A percentile compares a stretch with the other conserved stretches of the same genome.
phyloP scores from a whole-genome alignment of 2,888 invertebrate species.

The Lepas anatifera region DNA sequence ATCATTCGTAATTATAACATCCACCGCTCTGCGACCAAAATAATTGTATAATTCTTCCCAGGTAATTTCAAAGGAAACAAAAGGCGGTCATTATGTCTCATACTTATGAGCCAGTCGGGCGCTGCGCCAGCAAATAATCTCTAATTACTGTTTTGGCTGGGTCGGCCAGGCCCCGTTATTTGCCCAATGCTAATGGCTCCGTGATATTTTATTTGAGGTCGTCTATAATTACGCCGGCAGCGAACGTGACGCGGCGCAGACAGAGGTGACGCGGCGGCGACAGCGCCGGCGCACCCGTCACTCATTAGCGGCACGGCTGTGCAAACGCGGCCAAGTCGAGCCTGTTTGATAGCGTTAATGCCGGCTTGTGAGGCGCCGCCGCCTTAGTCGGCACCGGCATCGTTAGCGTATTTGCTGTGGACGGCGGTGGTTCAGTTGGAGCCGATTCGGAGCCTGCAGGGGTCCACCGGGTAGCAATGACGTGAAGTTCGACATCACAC shows the following conservation, averaged over 20 bases:
- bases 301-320: neutral
- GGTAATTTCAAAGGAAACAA: constrained; percentile 4
- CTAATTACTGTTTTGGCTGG: constrained; percentile 5
- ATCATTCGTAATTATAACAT: constrained; percentile 2
- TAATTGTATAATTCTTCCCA: constrained; percentile 6
- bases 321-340: neutral
- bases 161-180: neutral
- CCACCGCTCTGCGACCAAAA: neutral
- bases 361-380: neutral
- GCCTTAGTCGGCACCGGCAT: neutral
- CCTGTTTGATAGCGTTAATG: constrained; percentile 1
- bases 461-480: too few species aligned
- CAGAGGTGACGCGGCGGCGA: neutral
- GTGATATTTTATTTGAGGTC: constrained; percentile 5
- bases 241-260: neutral
- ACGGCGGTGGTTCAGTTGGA: too few species aligned
- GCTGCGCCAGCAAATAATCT: neutral
- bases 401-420: too few species aligned
- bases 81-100: neutral
- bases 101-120: neutral
- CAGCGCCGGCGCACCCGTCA: too few species aligned
- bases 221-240: neutral
- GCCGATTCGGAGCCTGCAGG: too few species aligned
- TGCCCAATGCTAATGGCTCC: neutral
- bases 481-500: too few species aligned